These are phyloP conservation scores for Steinernema hermaphroditum DNA, from an alignment of 2,888 invertebrate species.

Conservation along the genomic window DNA sequence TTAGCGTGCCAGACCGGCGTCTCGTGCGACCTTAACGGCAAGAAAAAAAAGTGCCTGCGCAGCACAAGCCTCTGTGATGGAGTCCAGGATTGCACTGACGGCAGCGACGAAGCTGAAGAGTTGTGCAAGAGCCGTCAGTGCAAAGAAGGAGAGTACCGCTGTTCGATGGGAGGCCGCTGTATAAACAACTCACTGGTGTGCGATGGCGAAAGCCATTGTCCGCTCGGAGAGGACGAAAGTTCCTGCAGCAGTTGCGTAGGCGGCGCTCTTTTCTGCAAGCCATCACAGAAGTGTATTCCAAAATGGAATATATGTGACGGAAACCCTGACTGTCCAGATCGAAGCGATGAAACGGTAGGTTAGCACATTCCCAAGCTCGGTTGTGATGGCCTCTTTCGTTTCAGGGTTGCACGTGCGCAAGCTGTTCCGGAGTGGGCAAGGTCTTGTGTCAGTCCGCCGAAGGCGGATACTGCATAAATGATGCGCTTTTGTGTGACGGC, in stretches of 20 bases:
- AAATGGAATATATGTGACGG: background rate
- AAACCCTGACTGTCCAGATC: background rate
- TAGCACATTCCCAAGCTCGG: background rate
- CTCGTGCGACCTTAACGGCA: background rate
- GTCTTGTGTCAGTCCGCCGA: background rate
- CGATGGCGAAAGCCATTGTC: background rate
- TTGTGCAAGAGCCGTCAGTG: background rate
- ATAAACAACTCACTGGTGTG: background rate
- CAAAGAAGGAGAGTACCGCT: background rate
- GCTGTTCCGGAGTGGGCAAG: background rate
- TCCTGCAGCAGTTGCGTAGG: background rate
- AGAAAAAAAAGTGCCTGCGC: background rate
- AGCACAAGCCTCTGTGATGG: background rate
- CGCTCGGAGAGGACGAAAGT: background rate
- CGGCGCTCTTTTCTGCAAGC: background rate
- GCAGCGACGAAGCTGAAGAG: background rate
- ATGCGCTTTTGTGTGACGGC: background rate
- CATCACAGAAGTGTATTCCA: background rate
- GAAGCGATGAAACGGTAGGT: background rate
- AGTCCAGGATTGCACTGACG: background rate
- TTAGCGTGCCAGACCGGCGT: background rate
- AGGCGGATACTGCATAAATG: background rate
- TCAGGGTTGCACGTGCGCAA: background rate
- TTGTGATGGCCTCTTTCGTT: background rate
- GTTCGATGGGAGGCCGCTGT: background rate